Evolutionary conservation across 2,113 vertebrate species (phyloP).

Genomic region (Ia io): DNA sequence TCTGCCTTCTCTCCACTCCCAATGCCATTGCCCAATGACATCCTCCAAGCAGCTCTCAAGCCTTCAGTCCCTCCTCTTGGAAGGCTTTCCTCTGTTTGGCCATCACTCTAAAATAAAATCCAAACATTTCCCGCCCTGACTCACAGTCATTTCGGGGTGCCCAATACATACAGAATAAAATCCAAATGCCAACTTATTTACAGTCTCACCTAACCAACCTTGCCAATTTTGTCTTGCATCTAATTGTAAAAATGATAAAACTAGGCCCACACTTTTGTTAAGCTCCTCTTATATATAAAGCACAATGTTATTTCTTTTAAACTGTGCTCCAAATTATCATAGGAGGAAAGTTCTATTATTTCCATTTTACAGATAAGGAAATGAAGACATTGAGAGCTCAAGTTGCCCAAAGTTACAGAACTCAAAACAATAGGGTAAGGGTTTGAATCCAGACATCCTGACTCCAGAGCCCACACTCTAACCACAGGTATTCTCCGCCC

Average conservation of each 20-base stretch:
- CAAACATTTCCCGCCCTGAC: background rate
- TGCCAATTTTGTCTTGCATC: background rate
- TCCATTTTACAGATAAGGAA: background rate
- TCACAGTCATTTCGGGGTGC: background rate
- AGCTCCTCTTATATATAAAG: background rate
- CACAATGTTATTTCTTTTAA: background rate
- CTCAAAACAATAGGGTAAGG: background rate
- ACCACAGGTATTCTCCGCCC: background rate
- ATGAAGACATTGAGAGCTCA: background rate
- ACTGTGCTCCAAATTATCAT: background rate
- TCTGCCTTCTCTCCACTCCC: background rate
- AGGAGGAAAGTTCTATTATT: background rate
- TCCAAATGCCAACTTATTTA: background rate
- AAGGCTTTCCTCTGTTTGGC: background rate
- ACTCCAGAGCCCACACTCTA: background rate
- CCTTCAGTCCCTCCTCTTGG: background rate
- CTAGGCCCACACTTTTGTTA: background rate
- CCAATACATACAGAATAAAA: background rate
- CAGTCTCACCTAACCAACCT: background rate
- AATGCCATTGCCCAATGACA: background rate
- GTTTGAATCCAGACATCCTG: background rate
- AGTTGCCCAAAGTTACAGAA: background rate
- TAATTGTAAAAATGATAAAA: background rate
- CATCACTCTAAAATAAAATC: background rate
- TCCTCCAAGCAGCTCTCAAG: background rate